Conservation (phyloP, 2,113 vertebrate genomes). For the Semnornis frantzii region DNA sequence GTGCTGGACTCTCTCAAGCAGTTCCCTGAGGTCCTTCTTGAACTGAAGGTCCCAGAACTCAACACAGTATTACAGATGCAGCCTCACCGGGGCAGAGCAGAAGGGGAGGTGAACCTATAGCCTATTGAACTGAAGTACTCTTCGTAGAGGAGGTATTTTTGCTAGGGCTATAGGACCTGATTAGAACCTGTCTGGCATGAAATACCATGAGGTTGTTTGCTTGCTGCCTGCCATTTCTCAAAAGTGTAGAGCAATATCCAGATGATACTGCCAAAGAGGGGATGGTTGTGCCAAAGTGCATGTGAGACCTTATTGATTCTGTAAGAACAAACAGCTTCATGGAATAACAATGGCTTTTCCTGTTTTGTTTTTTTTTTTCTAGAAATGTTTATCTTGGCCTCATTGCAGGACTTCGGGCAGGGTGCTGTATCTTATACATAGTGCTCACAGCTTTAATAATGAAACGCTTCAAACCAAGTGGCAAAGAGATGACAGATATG, state of each 20-base stretch:
- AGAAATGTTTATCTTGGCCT: constrained; percentile 68
- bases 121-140: neutral
- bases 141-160: neutral
- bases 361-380: neutral
- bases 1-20: no score
- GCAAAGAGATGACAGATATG: neutral
- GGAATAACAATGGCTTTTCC: neutral
- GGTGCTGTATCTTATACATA: constrained; percentile 50
- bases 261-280: neutral
- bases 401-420: constrained; percentile 36
- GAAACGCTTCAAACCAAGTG: constrained; percentile 42
- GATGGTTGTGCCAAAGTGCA: neutral
- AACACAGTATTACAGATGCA: no score
- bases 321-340: neutral
- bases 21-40: no score
- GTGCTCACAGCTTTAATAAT: constrained; percentile 51
- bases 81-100: no score
- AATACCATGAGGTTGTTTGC: neutral
- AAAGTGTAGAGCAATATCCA: neutral
- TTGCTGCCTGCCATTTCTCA: neutral
- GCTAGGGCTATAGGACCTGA: neutral
- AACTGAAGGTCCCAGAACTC: no score
- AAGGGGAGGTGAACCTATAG: no score
- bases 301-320: neutral
- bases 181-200: neutral